These are phyloP conservation scores for Petrocephalus sullivani DNA, from an alignment of 2,797 vertebrate genomes.

Conservation along the genomic window DNA sequence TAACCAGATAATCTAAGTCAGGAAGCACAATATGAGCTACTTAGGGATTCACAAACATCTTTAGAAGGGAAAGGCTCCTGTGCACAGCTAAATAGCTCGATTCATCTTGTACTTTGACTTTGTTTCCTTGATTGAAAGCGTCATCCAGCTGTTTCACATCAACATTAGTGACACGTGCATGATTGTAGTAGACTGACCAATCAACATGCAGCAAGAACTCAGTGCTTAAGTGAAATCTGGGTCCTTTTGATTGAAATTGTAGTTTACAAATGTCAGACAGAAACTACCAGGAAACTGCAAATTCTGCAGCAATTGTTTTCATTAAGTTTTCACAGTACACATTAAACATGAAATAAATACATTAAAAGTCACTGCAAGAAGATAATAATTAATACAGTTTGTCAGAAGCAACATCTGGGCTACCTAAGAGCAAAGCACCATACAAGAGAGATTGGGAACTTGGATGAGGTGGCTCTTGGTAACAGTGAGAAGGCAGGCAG, in stretches of 20 bases:
- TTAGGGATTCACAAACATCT: neutral
- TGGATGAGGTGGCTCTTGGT: too few species aligned
- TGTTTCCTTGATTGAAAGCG: neutral
- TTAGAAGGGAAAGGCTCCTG: neutral
- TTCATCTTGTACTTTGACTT: neutral
- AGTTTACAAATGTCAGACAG: constrained; percentile 21
- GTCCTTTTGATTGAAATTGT: neutral
- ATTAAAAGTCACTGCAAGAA: constrained; percentile 28
- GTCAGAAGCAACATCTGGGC: constrained; percentile 26
- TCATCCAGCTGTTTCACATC: neutral
- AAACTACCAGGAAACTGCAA: constrained; percentile 60
- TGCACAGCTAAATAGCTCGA: neutral
- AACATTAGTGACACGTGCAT: neutral
- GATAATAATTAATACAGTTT: constrained; percentile 40
- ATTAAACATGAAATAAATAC: constrained; percentile 48
- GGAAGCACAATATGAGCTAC: neutral
- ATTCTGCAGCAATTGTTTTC: constrained; percentile 55
- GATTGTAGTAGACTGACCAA: neutral
- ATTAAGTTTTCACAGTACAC: constrained; percentile 67
- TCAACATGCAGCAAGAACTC: neutral
- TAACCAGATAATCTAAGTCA: neutral
- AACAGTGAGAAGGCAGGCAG: too few species aligned
- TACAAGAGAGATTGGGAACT: neutral
- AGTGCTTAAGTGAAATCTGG: neutral
- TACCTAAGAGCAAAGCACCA: constrained; percentile 6